A percentile compares a stretch with the other conserved stretches of the same genome.
Conservation (phyloP, 2,113 vertebrate species). For the Oreocharis arfaki region DNA sequence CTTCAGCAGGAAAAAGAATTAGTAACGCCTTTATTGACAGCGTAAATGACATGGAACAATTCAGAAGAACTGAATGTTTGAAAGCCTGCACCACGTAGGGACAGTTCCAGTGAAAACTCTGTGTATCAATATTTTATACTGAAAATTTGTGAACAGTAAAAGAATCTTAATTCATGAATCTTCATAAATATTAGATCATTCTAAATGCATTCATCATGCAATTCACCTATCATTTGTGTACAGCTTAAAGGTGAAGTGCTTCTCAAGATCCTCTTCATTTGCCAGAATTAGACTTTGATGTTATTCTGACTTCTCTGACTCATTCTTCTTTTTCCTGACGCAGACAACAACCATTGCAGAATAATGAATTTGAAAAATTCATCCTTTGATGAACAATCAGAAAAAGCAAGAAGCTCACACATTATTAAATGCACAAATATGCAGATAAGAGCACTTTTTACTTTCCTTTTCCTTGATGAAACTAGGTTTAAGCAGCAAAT, state of each 20-base stretch:
- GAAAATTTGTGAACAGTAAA: slow-evolving; percentile 1
- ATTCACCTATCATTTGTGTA: not conserved
- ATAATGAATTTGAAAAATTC: not conserved
- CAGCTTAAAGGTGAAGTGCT: not conserved
- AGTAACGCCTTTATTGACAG: not conserved
- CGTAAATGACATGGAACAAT: not conserved
- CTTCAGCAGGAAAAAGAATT: not conserved
- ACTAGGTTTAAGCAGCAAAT: not conserved
- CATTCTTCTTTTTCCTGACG: not conserved
- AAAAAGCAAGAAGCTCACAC: not conserved
- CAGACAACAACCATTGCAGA: not conserved
- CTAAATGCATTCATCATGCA: not conserved
- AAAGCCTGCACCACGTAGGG: not conserved
- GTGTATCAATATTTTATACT: slow-evolving; percentile 30
- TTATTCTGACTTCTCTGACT: not conserved
- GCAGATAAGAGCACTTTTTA: not conserved
- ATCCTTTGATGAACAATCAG: not conserved
- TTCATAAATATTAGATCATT: slow-evolving; percentile 49
- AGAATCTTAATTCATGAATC: not conserved
- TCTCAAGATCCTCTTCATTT: slow-evolving; percentile 6
- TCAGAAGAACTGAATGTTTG: not conserved
- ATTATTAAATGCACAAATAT: not conserved
- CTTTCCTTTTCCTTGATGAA: not conserved
- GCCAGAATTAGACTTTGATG: not conserved
- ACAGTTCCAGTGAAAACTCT: not conserved